Conservation (phyloP, 2,113 vertebrate genomes). For the Ptilonorhynchus violaceus region DNA sequence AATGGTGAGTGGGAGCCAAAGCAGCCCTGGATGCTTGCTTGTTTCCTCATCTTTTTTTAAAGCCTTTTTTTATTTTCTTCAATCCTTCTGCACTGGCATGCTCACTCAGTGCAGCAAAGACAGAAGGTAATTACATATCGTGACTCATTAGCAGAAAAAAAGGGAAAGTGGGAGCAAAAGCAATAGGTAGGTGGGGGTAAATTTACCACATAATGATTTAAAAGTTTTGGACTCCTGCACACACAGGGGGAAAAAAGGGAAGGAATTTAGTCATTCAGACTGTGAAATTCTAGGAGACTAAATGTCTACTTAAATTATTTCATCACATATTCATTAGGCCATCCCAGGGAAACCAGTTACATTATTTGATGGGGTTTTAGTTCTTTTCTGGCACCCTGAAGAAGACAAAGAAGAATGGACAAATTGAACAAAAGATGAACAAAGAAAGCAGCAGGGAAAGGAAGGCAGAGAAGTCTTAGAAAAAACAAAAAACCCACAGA, state of each 20-base stretch:
- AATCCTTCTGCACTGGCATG: conserved; percentile 42
- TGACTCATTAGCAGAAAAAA: conserved; percentile 63
- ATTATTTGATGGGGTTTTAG: conserved; percentile 18
- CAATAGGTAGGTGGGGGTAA: conserved; percentile 62
- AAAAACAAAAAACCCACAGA: not conserved
- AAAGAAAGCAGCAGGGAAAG: not conserved
- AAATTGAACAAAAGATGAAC: conserved; percentile 1
- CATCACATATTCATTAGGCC: conserved; percentile 51
- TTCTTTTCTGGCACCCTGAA: conserved; percentile 11
- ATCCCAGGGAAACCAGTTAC: not conserved
- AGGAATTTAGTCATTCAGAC: conserved; percentile 42
- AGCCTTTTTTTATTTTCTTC: conserved; percentile 38
- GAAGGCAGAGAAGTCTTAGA: not conserved
- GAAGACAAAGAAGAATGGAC: not conserved
- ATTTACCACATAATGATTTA: conserved; percentile 55
- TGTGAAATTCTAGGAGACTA: conserved; percentile 53
- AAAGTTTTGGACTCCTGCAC: conserved; percentile 44
- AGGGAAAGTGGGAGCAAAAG: conserved; percentile 54
- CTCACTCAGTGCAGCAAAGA: conserved; percentile 70
- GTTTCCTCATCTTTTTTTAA: conserved; percentile 51
- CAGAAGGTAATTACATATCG: conserved; percentile 72
- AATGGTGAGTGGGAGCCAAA: conserved; percentile 11
- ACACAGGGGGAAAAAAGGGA: not conserved
- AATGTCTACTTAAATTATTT: conserved; percentile 50
- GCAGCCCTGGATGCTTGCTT: conserved; percentile 37